These are phyloP conservation scores for Macaca nemestrina DNA, from an alignment of 2,113 vertebrate species.

Conservation along the genomic window DNA sequence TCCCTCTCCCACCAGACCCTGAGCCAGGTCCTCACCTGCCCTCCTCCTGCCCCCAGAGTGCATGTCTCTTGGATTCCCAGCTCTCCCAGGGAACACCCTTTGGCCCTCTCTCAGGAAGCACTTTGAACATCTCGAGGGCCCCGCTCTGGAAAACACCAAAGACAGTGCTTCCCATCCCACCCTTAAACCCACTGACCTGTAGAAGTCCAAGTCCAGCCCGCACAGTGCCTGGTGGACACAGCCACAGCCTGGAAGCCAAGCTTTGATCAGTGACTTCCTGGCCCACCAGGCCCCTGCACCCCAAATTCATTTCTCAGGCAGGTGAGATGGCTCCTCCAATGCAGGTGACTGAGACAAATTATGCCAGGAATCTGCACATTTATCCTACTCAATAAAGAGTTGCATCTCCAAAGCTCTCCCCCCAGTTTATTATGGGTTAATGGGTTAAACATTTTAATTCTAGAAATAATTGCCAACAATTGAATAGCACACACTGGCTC, in stretches of 20 bases:
- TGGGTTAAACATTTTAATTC: conserved; percentile 51
- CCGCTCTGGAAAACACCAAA: neutral
- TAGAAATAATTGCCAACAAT: conserved; percentile 37
- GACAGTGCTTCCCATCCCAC: rapidly evolving
- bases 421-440: neutral
- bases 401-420: neutral
- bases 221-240: neutral
- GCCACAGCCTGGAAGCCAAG: rapidly evolving
- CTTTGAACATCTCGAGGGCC: neutral
- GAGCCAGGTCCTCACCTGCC: neutral
- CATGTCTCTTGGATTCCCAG: neutral
- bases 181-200: neutral
- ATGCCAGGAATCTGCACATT: neutral
- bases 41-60: neutral
- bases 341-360: neutral
- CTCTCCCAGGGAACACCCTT: neutral
- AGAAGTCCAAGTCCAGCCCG: rapidly evolving
- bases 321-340: neutral
- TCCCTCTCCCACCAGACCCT: neutral
- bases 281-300: neutral
- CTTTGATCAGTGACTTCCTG: neutral
- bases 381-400: neutral
- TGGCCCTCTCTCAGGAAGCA: neutral
- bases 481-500: neutral
- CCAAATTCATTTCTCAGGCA: neutral